These are phyloP conservation scores for Eremophila alpestris DNA, from an alignment of 2,797 vertebrate species.

Conservation along the genomic window DNA sequence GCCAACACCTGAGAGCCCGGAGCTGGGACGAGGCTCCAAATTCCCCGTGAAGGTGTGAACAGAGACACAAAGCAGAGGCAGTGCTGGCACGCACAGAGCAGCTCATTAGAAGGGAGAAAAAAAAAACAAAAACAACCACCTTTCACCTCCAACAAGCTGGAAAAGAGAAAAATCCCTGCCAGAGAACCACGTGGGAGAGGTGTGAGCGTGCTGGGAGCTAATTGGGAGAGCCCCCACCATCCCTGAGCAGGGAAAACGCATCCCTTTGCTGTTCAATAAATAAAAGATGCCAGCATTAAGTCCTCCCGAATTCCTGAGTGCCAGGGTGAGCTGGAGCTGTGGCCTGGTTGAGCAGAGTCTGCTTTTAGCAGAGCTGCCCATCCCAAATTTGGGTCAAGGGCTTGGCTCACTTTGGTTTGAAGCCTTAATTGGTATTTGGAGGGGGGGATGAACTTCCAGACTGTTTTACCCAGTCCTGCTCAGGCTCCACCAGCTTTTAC, in stretches of 20 bases:
- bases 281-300: neutral
- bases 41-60: neutral
- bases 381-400: neutral
- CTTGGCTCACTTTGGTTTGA: neutral
- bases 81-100: neutral
- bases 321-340: neutral
- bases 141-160: neutral
- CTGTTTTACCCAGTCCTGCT: neutral
- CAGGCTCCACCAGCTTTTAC: neutral
- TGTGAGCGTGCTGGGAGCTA: neutral
- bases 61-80: neutral
- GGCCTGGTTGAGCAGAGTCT: neutral
- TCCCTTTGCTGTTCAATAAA: neutral
- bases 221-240: neutral
- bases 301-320: neutral
- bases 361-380: neutral
- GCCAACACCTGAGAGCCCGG: neutral
- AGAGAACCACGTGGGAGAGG: neutral
- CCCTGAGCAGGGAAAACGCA: neutral
- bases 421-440: rapidly evolving
- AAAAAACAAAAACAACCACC: neutral
- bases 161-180: neutral
- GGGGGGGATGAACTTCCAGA: neutral
- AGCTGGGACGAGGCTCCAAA: neutral
- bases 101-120: neutral